Evolutionary conservation across 2,888 invertebrate species (phyloP), one percentile per base, ranked within the genome.

Genomic region (Sphecodes monilicornis): DNA sequence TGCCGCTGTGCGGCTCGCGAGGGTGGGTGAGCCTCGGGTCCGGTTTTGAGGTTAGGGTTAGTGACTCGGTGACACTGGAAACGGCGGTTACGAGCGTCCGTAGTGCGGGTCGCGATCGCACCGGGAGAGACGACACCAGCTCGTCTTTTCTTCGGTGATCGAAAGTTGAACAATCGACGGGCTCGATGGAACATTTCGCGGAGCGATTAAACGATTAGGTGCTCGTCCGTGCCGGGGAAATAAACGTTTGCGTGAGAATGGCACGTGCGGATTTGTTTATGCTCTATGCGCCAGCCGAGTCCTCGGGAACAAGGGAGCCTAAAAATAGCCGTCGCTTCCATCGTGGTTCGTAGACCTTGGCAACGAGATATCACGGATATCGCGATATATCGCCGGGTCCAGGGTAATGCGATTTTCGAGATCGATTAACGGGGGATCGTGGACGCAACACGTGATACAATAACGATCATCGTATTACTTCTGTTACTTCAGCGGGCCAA

Each of bases 21-120:
- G 88, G 85, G 86, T 82, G 89, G 86, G 87, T 83, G 86, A 87
- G 79, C 84, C 84, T 80, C 75, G 83, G 66, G 71, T 81, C 73
- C 74, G 80, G 76, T 89, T 92, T 93, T 91, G 89, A 93, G 92
- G 92, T 93, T 93, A 93, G 91, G 91, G 87, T 91, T 92, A 91
- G 91, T 92, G 90, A 91, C 90, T 92, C 89, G 79, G 85, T 89
- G 92, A 92, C 91, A 91, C 82, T 88, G 86, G 88, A 86, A 88
- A 83, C 88, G 82, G 68, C 84, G 90, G 75, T 78, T 79, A 85
- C 81, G 85, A 79, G 54, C 64, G 75, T 39, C 66, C 82, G 78
- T 82, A 74, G 86, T 79, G 80, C 76, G 80, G 70, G n/a, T 78
- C 74, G 80, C 76, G n/a, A n/a, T 60, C 41, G 64, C 75, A 78